Percentiles rank a stretch among this genome's conserved stretches.
Evolutionary conservation across 2,888 invertebrate species (phyloP).

Genomic region (Synergus umbraculus): DNA sequence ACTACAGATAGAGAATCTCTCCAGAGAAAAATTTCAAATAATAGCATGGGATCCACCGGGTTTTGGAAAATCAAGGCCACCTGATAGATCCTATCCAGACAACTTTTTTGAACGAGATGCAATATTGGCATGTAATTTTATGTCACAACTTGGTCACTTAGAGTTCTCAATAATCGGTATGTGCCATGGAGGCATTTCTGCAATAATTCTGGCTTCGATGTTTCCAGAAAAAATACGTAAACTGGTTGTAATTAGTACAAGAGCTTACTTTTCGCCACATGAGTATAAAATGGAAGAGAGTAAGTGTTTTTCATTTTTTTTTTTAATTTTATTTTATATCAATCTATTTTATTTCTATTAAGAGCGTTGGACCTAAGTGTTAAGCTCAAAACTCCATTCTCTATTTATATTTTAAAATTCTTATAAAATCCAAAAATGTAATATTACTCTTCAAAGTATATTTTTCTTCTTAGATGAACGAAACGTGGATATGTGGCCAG

Average conservation of each 20-base stretch:
- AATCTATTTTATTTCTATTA: no score
- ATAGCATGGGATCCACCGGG: constrained; percentile 93
- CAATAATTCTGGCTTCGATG: constrained; percentile 86
- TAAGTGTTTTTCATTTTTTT: constrained; percentile 67
- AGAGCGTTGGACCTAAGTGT: no score
- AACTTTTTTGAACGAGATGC: constrained; percentile 89
- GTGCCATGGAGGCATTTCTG: constrained; percentile 93
- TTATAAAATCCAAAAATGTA: no score
- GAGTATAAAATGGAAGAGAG: constrained; percentile 84
- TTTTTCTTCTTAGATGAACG: constrained; percentile 56
- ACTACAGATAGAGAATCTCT: constrained; percentile 85
- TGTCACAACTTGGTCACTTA: constrained; percentile 83
- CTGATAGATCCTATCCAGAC: constrained; percentile 83
- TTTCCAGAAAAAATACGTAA: constrained; percentile 84
- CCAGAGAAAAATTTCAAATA: constrained; percentile 82
- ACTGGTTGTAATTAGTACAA: constrained; percentile 88
- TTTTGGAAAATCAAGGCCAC: constrained; percentile 90
- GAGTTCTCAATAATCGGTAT: constrained; percentile 90
- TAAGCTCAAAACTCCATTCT: no score
- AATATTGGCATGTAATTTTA: constrained; percentile 83
- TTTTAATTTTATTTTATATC: neutral
- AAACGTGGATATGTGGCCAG: constrained; percentile 89
- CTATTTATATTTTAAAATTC: no score
- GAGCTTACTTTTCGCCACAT: constrained; percentile 85
- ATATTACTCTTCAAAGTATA: no score